phyloP scores from a whole-genome alignment of 2,113 vertebrate genomes.

The Seriola dumerili region DNA sequence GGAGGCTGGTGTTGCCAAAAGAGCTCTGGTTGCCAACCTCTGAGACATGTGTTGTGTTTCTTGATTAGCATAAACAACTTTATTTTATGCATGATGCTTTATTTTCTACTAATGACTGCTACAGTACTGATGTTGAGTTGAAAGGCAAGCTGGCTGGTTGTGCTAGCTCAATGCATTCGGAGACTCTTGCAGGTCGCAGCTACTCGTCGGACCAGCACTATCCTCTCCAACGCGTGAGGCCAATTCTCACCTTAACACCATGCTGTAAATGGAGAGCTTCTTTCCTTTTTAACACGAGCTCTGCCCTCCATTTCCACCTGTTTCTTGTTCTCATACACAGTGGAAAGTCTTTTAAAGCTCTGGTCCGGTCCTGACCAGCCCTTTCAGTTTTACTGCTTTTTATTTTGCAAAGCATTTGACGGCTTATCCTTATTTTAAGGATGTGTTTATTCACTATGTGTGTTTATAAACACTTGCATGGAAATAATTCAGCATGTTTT shows the following conservation, averaged over 20 bases:
- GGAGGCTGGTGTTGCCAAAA: no score
- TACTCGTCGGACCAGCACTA: no score
- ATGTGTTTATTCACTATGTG: neutral
- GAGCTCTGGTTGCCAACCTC: no score
- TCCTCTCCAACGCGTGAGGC: no score
- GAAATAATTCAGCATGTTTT: neutral
- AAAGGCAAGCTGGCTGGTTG: no score
- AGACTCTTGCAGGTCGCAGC: no score
- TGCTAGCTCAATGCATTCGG: no score
- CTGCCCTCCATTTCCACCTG: neutral
- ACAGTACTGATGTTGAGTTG: no score
- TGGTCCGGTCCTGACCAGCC: neutral
- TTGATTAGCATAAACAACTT: no score
- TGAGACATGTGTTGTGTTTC: no score
- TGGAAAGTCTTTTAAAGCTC: neutral
- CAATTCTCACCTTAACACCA: constrained; percentile 1
- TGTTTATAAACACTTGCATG: neutral
- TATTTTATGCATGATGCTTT: no score
- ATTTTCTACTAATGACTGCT: no score
- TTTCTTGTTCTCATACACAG: neutral
- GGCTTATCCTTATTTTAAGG: neutral
- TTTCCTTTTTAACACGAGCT: constrained; percentile 4
- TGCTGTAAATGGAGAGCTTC: constrained; percentile 15
- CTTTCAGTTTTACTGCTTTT: neutral
- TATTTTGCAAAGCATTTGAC: constrained; percentile 1